Base-by-base conservation (phyloP, 2,888 invertebrate species). In the Drosophila hawaiiensis region DNA sequence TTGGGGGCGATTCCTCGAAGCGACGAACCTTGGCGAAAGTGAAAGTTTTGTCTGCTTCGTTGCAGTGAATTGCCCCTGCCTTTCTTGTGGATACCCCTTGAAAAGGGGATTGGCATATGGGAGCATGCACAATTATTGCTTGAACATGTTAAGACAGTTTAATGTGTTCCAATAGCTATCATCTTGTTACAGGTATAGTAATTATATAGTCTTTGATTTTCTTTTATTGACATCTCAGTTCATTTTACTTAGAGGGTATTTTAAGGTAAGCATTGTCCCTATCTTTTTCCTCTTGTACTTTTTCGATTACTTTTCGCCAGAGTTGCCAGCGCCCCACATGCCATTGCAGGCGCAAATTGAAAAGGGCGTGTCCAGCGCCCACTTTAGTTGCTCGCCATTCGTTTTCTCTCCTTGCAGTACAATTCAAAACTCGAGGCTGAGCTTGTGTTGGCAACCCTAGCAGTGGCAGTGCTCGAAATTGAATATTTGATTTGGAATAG, bases 401-500 rank as follows among this genome's bases (percentile, higher is more conserved):
- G 10, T 31, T 33, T 6, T 12, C 41, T 22, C 28, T 29, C 39
- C 9, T 41, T 16, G 60, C 35, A 25, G 28, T 6, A n/a, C 14
- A 47, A 47, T 33, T 3, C 6, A 35, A 28, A 28, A n/a, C 35
- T 22, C 16, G 50, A 50, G 16, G 43, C n/a, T 22, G 25, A 56
- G 56, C 5, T 28, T 37, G n/a, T 41, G 29, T 28, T 43, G 59
- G 71, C 37, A 54, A 54, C 50, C 31, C 69, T 68, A 41, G 5
- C 43, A 53, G 19, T 53, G 49, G 28, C 28, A 59, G 59, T 60
- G 59, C 62, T 53, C 63, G 65, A 80, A 75, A 85, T 83, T 78
- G 86, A 84, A 84, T 84, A 89, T 89, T 83, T 85, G 84, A 84
- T 84, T 83, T 74, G 68, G 69, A 41, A 41, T 29, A 41, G 29